Conservation (phyloP, 2,888 invertebrate species). For the Nymphalis polychloros region DNA sequence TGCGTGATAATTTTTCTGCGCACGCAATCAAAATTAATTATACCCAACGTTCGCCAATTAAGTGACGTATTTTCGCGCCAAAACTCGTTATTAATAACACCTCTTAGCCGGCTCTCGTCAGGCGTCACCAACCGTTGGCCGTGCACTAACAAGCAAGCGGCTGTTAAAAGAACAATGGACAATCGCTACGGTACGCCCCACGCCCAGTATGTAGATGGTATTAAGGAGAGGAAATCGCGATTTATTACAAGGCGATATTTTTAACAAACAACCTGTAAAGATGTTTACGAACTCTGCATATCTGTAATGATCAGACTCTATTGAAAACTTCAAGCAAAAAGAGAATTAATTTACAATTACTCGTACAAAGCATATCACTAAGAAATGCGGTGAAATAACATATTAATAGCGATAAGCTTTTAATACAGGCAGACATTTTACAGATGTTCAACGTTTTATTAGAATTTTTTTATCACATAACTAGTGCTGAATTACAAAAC, state of each 20-base stretch:
- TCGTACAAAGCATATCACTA: not conserved
- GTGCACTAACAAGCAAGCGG: conserved; percentile 70
- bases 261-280: not conserved
- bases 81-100: conserved; percentile 65
- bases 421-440: not conserved
- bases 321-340: not conserved
- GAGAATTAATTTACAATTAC: not conserved
- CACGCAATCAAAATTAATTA: conserved; percentile 41
- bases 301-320: not conserved
- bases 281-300: not conserved
- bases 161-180: conserved; percentile 81
- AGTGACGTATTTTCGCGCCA: conserved; percentile 62
- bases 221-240: conserved; percentile 36
- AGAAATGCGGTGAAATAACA: not conserved
- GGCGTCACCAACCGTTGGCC: conserved; percentile 50
- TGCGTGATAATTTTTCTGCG: conserved; percentile 27
- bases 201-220: conserved; percentile 43
- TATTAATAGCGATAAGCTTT: not conserved
- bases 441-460: not conserved
- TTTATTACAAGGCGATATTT: not conserved
- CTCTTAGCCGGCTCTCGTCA: conserved; percentile 50
- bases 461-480: not conserved
- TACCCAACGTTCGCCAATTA: conserved; percentile 49
- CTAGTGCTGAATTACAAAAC: not conserved
- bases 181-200: conserved; percentile 58